Conservation (phyloP, 2,113 vertebrate genomes). For the Cyprinodon brontotheroides region DNA sequence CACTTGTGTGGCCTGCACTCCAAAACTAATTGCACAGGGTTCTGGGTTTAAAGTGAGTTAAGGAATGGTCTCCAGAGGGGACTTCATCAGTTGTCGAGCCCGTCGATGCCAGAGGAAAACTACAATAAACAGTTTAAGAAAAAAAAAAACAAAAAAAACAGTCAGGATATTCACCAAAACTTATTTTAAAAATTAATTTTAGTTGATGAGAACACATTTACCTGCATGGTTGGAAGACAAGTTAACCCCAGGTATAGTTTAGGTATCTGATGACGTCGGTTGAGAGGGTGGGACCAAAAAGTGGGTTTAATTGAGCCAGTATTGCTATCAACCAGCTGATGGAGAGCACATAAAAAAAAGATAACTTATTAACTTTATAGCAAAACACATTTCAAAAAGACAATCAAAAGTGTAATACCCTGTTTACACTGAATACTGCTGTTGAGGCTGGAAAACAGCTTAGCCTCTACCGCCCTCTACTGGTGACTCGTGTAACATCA, state of each 20-base stretch:
- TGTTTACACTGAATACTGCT: neutral
- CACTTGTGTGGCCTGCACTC: conserved; percentile 34
- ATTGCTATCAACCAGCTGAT: conserved; percentile 97
- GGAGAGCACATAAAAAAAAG: conserved; percentile 14
- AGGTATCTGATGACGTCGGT: conserved; percentile 92
- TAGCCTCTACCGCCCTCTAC: conserved; percentile 49
- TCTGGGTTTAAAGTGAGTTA: conserved; percentile 43
- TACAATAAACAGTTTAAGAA: neutral
- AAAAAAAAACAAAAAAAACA: neutral
- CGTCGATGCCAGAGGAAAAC: conserved; percentile 22
- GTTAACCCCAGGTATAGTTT: conserved; percentile 85
- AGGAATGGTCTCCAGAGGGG: conserved; percentile 39
- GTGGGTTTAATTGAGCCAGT: conserved; percentile 94
- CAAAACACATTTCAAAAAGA: neutral
- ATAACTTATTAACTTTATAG: neutral
- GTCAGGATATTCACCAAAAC: too few relatives aligned
- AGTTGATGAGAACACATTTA: conserved; percentile 11
- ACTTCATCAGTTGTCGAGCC: conserved; percentile 12
- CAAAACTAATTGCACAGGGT: conserved; percentile 18
- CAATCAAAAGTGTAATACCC: neutral
- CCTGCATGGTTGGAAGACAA: conserved; percentile 27
- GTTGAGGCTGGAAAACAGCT: conserved; percentile 6
- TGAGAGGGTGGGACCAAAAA: conserved; percentile 89
- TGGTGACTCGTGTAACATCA: conserved; percentile 29
- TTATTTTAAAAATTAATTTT: neutral